A percentile compares a stretch with the other conserved stretches of the same genome.
Conservation (phyloP, 2,888 invertebrate genomes). For the Crematogaster levior region DNA sequence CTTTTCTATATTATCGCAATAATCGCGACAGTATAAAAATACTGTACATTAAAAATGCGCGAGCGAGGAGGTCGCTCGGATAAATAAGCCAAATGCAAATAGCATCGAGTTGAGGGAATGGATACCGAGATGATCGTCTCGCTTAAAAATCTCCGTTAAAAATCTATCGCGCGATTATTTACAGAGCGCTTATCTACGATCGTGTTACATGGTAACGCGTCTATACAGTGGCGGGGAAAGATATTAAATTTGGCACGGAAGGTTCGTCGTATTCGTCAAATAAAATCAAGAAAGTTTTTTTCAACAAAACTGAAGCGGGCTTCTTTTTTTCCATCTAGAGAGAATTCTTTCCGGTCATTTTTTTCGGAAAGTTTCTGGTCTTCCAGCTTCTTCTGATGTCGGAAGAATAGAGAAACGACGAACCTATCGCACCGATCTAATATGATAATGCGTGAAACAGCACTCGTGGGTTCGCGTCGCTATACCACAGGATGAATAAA, state of each 20-base stretch:
- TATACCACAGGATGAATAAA: constrained; percentile 66
- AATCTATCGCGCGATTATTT: constrained; percentile 48
- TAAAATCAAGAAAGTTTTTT: not conserved
- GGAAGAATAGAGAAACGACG: not conserved
- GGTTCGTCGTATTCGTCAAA: not conserved
- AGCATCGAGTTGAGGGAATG: constrained; percentile 77
- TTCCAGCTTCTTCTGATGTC: not conserved
- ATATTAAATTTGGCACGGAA: constrained; percentile 20
- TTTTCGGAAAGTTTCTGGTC: not conserved
- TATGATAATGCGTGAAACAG: not conserved
- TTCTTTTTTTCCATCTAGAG: not conserved
- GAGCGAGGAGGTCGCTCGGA: constrained; percentile 51
- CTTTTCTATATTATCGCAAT: constrained; percentile 59
- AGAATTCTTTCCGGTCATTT: not conserved
- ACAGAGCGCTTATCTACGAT: constrained; percentile 44
- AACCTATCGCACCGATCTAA: not conserved
- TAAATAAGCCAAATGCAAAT: constrained; percentile 63
- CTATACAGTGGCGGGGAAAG: not conserved
- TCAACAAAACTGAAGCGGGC: not conserved
- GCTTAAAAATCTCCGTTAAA: constrained; percentile 14
- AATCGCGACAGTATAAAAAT: constrained; percentile 79
- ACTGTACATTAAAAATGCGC: constrained; percentile 76
- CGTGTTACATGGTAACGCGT: constrained; percentile 16
- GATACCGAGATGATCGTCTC: constrained; percentile 69
- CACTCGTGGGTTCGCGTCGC: constrained; percentile 10